Percentiles rank a stretch among this genome's conserved stretches.
phyloP scores from a whole-genome alignment of 2,888 invertebrate genomes.

The Agrotis clavis region DNA sequence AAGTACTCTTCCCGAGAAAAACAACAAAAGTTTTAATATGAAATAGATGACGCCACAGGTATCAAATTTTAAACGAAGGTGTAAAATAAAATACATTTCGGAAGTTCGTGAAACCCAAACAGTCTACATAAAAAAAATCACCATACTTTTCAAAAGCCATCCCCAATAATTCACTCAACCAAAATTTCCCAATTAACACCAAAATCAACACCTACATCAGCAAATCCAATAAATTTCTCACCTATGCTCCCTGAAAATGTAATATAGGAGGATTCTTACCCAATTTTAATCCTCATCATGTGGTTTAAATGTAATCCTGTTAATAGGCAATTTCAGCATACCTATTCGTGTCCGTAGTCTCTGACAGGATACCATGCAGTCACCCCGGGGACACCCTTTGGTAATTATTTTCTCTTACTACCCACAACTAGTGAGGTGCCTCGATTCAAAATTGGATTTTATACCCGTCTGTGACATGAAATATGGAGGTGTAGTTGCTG shows the following conservation, averaged over 20 bases:
- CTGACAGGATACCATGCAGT: conserved; percentile 68
- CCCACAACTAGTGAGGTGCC: conserved; percentile 54
- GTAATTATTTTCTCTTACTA: conserved; percentile 71
- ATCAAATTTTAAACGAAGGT: too few relatives aligned
- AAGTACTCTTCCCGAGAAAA: too few relatives aligned
- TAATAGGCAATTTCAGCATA: conserved; percentile 74
- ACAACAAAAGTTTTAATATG: too few relatives aligned
- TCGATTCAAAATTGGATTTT: conserved; percentile 67
- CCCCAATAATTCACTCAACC: background rate
- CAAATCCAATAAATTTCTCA: conserved; percentile 44
- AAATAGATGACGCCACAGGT: too few relatives aligned
- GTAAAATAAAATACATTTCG: too few relatives aligned
- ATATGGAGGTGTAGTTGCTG: conserved; percentile 13
- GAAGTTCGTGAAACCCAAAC: too few relatives aligned
- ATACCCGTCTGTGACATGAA: conserved; percentile 46
- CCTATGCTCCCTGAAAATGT: conserved; percentile 20
- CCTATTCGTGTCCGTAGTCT: conserved; percentile 67
- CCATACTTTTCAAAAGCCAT: background rate
- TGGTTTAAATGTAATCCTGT: conserved; percentile 69
- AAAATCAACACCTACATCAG: conserved; percentile 42
- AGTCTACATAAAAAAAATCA: too few relatives aligned
- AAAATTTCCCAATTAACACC: conserved; percentile 8
- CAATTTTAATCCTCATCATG: conserved; percentile 70
- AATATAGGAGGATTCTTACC: conserved; percentile 62
- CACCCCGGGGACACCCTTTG: conserved; percentile 68